Conservation (phyloP, 2,888 invertebrate genomes). For the Pachydiplax longipennis region DNA sequence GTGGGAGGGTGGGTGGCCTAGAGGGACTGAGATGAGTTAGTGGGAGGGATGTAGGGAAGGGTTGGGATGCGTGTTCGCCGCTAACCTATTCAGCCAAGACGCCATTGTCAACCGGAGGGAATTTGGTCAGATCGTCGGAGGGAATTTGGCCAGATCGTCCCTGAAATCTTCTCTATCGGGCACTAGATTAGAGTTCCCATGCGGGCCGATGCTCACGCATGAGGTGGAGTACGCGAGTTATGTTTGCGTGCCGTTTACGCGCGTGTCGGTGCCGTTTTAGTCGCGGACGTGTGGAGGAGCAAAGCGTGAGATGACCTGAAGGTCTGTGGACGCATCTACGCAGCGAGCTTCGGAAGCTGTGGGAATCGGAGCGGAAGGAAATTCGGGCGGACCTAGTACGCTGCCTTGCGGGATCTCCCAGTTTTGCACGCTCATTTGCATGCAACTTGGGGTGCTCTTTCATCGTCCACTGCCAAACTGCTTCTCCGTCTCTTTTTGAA, state of each 20-base stretch:
- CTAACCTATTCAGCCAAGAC: background rate
- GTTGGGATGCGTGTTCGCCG: background rate
- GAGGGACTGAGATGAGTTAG: background rate
- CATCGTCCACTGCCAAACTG: background rate
- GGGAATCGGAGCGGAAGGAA: background rate
- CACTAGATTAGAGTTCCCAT: background rate
- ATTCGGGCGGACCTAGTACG: background rate
- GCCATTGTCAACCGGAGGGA: background rate
- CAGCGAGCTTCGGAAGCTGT: background rate
- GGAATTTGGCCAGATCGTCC: background rate
- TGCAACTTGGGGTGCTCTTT: background rate
- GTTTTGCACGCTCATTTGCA: background rate
- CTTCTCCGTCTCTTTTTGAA: too few relatives aligned
- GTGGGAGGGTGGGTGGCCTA: background rate
- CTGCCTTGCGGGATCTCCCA: background rate
- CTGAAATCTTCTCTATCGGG: background rate
- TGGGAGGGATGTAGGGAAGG: background rate
- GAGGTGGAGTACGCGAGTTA: background rate
- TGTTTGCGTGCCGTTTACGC: background rate
- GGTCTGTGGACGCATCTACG: background rate
- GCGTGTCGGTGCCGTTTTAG: background rate
- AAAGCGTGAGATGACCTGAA: constrained; percentile 13
- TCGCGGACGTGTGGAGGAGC: background rate
- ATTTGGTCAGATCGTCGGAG: background rate
- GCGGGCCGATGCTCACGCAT: background rate